Evolutionary conservation across 2,888 invertebrate genomes (phyloP), one percentile per base, ranked within the genome.

Genomic region (Drosophila crucigera): DNA sequence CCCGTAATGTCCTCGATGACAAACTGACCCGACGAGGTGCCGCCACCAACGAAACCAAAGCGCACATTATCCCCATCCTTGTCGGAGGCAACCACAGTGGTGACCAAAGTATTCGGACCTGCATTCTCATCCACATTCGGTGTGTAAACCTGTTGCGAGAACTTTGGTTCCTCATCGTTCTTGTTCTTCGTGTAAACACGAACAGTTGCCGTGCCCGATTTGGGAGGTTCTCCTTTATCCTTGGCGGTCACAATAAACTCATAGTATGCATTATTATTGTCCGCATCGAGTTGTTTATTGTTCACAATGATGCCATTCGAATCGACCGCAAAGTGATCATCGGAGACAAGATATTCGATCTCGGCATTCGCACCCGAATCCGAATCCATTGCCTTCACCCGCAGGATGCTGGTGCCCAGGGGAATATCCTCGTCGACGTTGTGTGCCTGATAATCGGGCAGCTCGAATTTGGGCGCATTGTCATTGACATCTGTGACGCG

Each of bases 171-270:
- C 93, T 99, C 99, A 92, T 99, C 99, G 93, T 99, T 99, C 94
- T 98, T 98, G 92, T 99, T 99, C 91, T 98, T 98, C n/a, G 99
- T 99, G 92, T 98, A 98, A 68, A 99, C 96, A 68, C 98, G 95
- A 22, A 99, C 98, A 0, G 98, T 98, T 0, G 99, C 98, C 0
- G 97, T 97, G 56, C 98, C 98, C 0, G 97, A 98, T 92, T 97
- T 97, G 0, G 98, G 95, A 0, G 98, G 98, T 92, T 97, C 97
- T 7, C 99, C 99, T 94, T 97, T 98, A 92, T 99, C 99, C 92
- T 97, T 97, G 11, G 99, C 99, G 4, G 98, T 98, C 30, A 99
- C 98, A 37, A 95, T 95, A 91, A 99, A 98, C 93, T 99, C 98
- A 91, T 98, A 98, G 93, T 98, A 98, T 52, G 98, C 98, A 92